Percentiles rank a stretch among this genome's conserved stretches.
phyloP scores from a whole-genome alignment of 1,140 invertebrate genomes.

The Stegodyphus dumicola region DNA sequence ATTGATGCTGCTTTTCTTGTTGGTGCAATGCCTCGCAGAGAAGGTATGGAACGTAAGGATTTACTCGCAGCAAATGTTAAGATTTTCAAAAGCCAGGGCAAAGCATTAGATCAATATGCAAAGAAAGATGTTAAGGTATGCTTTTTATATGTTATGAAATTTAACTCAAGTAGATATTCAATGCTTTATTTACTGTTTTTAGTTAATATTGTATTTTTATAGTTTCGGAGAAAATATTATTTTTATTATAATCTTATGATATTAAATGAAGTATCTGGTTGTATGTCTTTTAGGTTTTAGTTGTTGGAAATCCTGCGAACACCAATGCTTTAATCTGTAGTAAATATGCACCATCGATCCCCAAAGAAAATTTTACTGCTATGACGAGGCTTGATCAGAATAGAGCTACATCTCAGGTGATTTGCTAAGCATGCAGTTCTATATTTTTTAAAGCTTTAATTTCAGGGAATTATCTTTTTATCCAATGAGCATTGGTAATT shows the following conservation, averaged over 20 bases:
- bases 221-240: background rate
- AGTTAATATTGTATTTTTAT: background rate
- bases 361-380: slow-evolving; percentile 95
- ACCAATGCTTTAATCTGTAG: slow-evolving; percentile 98
- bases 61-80: slow-evolving; percentile 95
- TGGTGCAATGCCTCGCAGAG: slow-evolving; percentile 96
- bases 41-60: slow-evolving; percentile 99
- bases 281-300: slow-evolving; percentile 74
- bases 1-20: slow-evolving; percentile 98
- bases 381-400: slow-evolving; percentile 99
- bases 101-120: slow-evolving; percentile 91
- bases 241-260: background rate
- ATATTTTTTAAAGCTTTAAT: background rate
- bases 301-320: slow-evolving; percentile 99
- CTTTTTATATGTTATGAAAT: background rate
- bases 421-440: too few relatives aligned
- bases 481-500: too few relatives aligned
- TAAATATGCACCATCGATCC: slow-evolving; percentile 97
- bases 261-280: background rate
- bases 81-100: slow-evolving; percentile 95
- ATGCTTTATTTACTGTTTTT: background rate
- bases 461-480: background rate
- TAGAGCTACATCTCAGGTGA: slow-evolving; percentile 84
- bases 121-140: slow-evolving; percentile 94
- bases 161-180: background rate